Base-by-base conservation (phyloP, 2,888 invertebrate genomes). In the Acanthopleura granulata region DNA sequence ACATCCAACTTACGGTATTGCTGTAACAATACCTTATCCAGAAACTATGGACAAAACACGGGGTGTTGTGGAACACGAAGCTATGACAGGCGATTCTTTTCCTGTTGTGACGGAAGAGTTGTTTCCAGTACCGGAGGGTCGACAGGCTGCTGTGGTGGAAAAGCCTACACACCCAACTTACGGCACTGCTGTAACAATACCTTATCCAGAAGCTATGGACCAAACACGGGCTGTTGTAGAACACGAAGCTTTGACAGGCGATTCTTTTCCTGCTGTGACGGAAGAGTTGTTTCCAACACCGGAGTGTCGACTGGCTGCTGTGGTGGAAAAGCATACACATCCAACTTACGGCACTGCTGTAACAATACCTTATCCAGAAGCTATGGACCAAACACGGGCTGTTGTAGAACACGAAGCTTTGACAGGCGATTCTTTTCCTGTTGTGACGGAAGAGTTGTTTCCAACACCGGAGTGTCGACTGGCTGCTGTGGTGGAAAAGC, bases 401-500 rank as follows among this genome's bases (percentile, higher is more conserved):
- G 71, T 49, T 71, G 71, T 71, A 49, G 71, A 40, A 71, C 40
- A 49, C 15, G 18, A 71, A 27, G 49, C n/a, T 71, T 6, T 40
- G 49, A 71, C 49, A 71, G 9, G 16, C 16, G 40, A 49, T 71
- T 18, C n/a, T 49, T 14, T 22, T 49, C 40, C 18, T 71, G 71
- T n/a, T 71, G 71, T 74, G n/a, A 30, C 18, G 4, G 49, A 49
- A 15, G 25, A 18, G 50, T 71, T 18, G 50, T 75, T 22, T 69
- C 69, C 6, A 71, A 6, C 6, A 40, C n/a, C 18, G 71, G 49
- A 14, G 25, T 16, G 1, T 16, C 18, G 12, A 49, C 18, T 22
- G 40, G 49, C 15, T 71, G 71, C 49, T 71, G 71, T 49, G 71
- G 71, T 16, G 50, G 50, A 16, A 71, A 49, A 71, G 16, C 40